phyloP scores from a whole-genome alignment of 2,113 vertebrate genomes.

The Antennarius striatus region DNA sequence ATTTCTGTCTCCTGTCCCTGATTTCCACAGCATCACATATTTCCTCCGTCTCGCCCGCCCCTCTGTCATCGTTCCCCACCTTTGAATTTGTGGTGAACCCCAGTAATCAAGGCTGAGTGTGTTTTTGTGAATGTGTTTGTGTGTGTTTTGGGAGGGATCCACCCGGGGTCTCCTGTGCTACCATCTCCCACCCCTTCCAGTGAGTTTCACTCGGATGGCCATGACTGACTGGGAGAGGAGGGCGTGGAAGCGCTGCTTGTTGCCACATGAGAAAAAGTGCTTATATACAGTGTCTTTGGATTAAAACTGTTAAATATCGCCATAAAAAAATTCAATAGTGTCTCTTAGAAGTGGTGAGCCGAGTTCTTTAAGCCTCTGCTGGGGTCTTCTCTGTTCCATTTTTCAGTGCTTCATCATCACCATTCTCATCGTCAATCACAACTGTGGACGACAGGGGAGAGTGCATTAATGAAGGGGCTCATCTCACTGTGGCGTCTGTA shows the following conservation, averaged over 20 bases:
- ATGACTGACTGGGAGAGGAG: slow-evolving; percentile 62
- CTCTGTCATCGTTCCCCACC: slow-evolving; percentile 30
- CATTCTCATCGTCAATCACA: slow-evolving; percentile 80
- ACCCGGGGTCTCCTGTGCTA: slow-evolving; percentile 64
- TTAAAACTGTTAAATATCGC: slow-evolving; percentile 77
- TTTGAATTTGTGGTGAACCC: slow-evolving; percentile 69
- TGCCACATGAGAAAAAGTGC: slow-evolving; percentile 80
- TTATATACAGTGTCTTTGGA: slow-evolving; percentile 84
- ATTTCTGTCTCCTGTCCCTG: slow-evolving; percentile 72
- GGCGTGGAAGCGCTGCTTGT: slow-evolving; percentile 78
- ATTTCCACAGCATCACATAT: slow-evolving; percentile 63
- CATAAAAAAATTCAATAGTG: slow-evolving; percentile 74
- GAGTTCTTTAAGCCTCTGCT: slow-evolving; percentile 71
- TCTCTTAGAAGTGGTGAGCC: slow-evolving; percentile 56
- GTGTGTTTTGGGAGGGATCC: slow-evolving; percentile 42
- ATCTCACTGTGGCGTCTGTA: slow-evolving; percentile 50
- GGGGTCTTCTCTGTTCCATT: slow-evolving; percentile 80
- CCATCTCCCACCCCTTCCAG: slow-evolving; percentile 57
- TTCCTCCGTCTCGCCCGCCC: background rate
- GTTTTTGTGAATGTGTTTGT: slow-evolving; percentile 25
- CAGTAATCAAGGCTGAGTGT: slow-evolving; percentile 53
- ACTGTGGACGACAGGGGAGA: slow-evolving; percentile 74
- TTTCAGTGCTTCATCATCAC: slow-evolving; percentile 70
- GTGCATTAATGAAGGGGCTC: slow-evolving; percentile 57
- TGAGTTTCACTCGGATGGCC: slow-evolving; percentile 54